A percentile compares a stretch with the other conserved stretches of the same genome.
phyloP scores from a whole-genome alignment of 2,797 vertebrate genomes.

The Sebastes oblongus region DNA sequence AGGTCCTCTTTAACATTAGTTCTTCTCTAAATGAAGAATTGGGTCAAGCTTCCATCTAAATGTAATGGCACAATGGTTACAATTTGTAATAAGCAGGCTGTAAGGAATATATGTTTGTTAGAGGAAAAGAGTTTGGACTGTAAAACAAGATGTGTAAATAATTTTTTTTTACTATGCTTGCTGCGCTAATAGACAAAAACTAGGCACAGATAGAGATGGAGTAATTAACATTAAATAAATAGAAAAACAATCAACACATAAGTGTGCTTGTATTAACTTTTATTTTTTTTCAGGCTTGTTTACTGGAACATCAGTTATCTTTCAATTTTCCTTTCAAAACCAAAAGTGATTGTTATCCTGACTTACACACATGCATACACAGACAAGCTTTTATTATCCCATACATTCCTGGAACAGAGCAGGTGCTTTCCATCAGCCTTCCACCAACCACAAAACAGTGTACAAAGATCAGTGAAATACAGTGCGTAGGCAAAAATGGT shows the following conservation, averaged over 20 bases:
- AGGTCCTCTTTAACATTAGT: background rate
- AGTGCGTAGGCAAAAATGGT: background rate
- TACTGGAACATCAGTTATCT: background rate
- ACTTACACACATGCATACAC: background rate
- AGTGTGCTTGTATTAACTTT: background rate
- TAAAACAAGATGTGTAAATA: background rate
- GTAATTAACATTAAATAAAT: background rate
- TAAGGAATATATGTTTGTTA: too few species aligned
- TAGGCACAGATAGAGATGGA: background rate
- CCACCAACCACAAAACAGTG: background rate
- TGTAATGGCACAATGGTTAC: too few species aligned
- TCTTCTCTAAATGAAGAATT: background rate
- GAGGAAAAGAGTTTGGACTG: background rate
- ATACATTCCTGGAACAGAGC: background rate
- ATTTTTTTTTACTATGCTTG: background rate
- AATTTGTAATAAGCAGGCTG: background rate
- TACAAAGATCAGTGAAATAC: background rate
- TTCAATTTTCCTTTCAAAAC: constrained; percentile 1
- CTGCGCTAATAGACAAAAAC: background rate
- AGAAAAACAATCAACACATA: background rate
- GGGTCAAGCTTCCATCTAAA: too few species aligned
- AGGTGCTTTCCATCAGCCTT: background rate
- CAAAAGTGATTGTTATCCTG: background rate
- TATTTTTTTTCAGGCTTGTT: background rate
- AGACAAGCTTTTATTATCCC: background rate